Percentiles rank a stretch among this genome's conserved stretches.
These are phyloP conservation scores for Carollia perspicillata DNA, from an alignment of 2,113 vertebrate species.

Conservation along the genomic window DNA sequence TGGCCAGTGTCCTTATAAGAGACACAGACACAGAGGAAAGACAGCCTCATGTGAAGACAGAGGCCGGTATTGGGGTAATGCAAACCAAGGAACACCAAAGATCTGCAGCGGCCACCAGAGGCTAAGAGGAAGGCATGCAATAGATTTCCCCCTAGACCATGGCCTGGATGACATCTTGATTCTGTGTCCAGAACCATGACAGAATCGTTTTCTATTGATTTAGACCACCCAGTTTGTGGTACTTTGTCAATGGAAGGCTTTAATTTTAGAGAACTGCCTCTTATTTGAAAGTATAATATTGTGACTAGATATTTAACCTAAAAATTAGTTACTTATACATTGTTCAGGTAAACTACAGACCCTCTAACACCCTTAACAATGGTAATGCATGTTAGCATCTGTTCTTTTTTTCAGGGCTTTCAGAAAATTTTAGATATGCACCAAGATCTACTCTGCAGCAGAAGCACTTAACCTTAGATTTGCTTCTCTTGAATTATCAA, in stretches of 20 bases:
- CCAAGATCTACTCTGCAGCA: not conserved
- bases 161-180: rapidly evolving
- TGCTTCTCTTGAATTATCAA: not conserved
- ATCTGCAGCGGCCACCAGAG: too few relatives aligned
- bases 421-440: not conserved
- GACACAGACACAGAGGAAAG: not conserved
- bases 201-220: not conserved
- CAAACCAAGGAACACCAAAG: rapidly evolving
- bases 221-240: too few relatives aligned
- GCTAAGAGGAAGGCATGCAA: not conserved
- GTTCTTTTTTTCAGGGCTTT: not conserved
- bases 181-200: not conserved
- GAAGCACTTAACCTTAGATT: not conserved
- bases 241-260: not conserved
- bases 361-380: not conserved
- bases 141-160: rapidly evolving
- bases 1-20: not conserved
- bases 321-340: not conserved
- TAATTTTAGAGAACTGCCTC: not conserved
- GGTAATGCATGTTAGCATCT: not conserved
- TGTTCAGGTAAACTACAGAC: not conserved
- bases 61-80: rapidly evolving
- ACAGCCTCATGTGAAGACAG: not conserved
- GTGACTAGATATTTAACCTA: not conserved
- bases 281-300: not conserved